Base-by-base conservation (phyloP, 2,797 vertebrate genomes). In the Kryptopterus vitreolus region DNA sequence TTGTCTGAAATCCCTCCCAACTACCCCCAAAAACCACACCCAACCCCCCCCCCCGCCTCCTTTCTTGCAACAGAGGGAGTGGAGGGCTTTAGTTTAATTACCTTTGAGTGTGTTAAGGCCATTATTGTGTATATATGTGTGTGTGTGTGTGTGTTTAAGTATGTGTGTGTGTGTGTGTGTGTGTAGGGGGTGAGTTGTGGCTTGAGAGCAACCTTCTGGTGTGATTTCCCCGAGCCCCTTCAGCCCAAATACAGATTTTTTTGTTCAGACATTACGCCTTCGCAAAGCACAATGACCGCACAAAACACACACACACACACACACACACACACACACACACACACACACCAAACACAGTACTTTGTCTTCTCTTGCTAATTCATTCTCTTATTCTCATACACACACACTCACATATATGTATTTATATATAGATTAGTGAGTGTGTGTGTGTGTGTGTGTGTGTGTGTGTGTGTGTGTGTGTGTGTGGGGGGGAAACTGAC, bases 131-230 rank as follows among this genome's bases (percentile, higher is more conserved):
- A 89, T 89, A 88, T 65, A 33, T 65, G 33, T 65, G 89, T 89
- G 89, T 89, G 89, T 90, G 91, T 93, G 90, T 73, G 52, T 73
- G 46, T 70, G 33, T 73, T 52, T 73, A 89, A 91, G 91, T 88
- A 89, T 89, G 89, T 90, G 91, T 93, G 89, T 66, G 10, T 65
- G 62, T 65, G 62, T 65, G 33, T 65, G 89, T 89, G 89, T 89
- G 89, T 90, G 33, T 73, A 53, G 57, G 90, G 91, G 91, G 87
- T 90, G 88, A 78, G 86, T 85, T 88, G 90, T 90, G 89, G 89
- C 89, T 86, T 83, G 79, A 81, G 80, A 83, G 78, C 84, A 83
- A 88, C 82, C 43, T 84, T 79, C 87, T 87, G 82, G 89, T 90
- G 88, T 86, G 83, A 89, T 88, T 89, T 85, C 82, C 85, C 80